phyloP scores from a whole-genome alignment of 2,113 vertebrate genomes.

The Onychostoma macrolepis region DNA sequence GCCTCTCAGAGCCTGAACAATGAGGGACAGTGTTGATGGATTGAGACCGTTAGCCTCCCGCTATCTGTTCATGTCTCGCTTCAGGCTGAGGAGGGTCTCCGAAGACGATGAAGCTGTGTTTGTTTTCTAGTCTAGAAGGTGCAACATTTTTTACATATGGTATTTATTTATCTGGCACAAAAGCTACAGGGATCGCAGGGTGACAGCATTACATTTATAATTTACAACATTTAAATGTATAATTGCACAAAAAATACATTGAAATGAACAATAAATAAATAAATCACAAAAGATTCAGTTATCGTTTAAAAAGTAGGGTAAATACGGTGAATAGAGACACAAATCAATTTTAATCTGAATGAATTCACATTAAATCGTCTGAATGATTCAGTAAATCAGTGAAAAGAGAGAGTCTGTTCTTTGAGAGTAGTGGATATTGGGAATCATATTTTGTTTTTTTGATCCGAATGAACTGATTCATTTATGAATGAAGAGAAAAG shows the following conservation, averaged over 20 bases:
- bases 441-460: background rate
- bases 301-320: background rate
- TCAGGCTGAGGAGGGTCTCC: background rate
- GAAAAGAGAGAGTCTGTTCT: background rate
- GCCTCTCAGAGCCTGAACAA: conserved; percentile 31
- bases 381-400: background rate
- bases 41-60: background rate
- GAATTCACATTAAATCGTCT: background rate
- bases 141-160: background rate
- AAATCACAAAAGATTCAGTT: background rate
- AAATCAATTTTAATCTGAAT: background rate
- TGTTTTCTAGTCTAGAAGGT: background rate
- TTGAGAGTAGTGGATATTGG: background rate
- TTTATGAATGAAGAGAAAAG: background rate
- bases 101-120: background rate
- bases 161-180: background rate
- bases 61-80: conserved; percentile 8
- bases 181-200: background rate
- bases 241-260: background rate
- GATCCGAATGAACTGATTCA: background rate
- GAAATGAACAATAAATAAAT: background rate
- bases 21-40: conserved; percentile 25
- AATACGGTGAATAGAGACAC: background rate
- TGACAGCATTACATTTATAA: background rate
- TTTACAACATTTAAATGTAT: background rate